Evolutionary conservation across 2,797 vertebrate species (phyloP), one percentile per base, ranked within the genome.

Genomic region (Serranus cabrilla): DNA sequence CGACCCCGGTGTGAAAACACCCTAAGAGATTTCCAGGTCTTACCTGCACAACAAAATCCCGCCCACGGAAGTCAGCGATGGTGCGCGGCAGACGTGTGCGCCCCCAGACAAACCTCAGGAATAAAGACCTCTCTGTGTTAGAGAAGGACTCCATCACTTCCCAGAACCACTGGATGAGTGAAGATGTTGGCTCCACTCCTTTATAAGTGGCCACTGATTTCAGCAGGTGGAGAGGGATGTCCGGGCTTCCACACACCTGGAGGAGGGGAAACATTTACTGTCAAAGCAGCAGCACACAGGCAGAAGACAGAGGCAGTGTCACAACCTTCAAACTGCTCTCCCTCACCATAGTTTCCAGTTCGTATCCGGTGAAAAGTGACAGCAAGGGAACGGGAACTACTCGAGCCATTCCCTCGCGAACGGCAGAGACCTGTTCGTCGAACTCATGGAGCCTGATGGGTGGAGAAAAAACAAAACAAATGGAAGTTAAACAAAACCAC

Each of bases 111-210:
- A 99, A 99, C 62, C 98, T 94, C 58, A 99, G 96, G 90, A 99
- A 99, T 7, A 99, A 96, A 2, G 98, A 99, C n/a, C 97, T 94
- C 88, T 99, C 98, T 0, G 97, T 99, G 86, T 98, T 99, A 83
- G 98, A 99, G 91, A 99, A 99, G 37, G 97, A 97, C 87, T 99
- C 98, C 98, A 99, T 99, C 82, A 99, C 98, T 5, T 99, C 98
- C 98, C 98, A 99, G 93, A 99, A 99, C 98, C 98, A 99, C 92
- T 99, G 97, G 74, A 98, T 96, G 82, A 99, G 94, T 2, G 98
- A 93, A 0, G 98, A 94, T 0, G 96, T 97, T 0, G 98, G 98
- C 80, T 99, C 98, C 12, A 99, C 94, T 1, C 98, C 98, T 87
- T 99, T 99, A 5, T 99, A 99, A 0, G 98, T 99, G 54, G 98